Evolutionary conservation across 2,797 vertebrate species (phyloP).

Genomic region (Ibycter americanus): DNA sequence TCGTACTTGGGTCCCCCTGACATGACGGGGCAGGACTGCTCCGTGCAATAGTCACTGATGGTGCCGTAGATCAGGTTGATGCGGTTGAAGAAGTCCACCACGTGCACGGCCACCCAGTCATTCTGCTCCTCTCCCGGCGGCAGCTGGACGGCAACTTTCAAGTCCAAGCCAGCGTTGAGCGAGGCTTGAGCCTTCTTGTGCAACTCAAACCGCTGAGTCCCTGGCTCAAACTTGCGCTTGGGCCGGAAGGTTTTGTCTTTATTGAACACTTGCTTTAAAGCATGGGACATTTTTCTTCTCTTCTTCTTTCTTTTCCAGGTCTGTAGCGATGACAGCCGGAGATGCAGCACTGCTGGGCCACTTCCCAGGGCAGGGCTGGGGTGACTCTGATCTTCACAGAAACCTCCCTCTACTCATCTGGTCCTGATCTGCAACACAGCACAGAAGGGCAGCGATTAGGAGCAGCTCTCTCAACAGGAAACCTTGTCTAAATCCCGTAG

Average conservation of each 20-base stretch:
- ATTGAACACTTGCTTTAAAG: constrained; percentile 94
- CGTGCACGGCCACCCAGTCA: constrained; percentile 96
- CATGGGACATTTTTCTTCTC: constrained; percentile 82
- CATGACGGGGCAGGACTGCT: constrained; percentile 91
- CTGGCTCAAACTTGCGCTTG: constrained; percentile 96
- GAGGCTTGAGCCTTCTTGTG: constrained; percentile 97
- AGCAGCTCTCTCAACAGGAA: constrained; percentile 54
- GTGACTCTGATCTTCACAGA: neutral
- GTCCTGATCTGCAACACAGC: constrained; percentile 38
- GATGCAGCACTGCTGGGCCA: neutral
- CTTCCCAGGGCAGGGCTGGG: neutral
- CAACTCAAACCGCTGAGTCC: constrained; percentile 93
- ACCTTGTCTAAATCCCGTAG: constrained; percentile 28
- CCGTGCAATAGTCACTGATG: constrained; percentile 92
- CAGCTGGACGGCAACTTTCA: constrained; percentile 91
- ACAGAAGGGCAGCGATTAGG: constrained; percentile 38
- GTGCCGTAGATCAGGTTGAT: constrained; percentile 98
- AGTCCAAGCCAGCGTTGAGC: constrained; percentile 90
- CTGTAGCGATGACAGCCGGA: neutral
- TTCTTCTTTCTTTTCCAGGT: neutral
- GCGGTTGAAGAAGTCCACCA: constrained; percentile 98
- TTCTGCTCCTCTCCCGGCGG: constrained; percentile 89
- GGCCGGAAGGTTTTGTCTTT: constrained; percentile 97
- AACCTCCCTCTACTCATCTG: neutral
- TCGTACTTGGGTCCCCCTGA: constrained; percentile 94